phyloP scores from a whole-genome alignment of 2,113 vertebrate genomes.

The Eretmodus cyanostictus region DNA sequence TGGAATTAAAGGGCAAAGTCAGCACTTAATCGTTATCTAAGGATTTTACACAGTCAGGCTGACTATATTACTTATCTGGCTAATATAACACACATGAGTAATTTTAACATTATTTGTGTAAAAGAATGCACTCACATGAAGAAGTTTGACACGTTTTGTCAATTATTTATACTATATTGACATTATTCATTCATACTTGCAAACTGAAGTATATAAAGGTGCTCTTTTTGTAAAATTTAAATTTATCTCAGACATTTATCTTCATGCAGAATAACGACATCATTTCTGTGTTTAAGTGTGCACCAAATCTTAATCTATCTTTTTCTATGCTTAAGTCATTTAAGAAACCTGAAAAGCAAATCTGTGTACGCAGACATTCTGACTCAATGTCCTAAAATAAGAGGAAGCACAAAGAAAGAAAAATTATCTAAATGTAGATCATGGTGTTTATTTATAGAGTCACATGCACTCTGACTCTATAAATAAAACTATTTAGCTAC shows the following conservation, averaged over 20 bases:
- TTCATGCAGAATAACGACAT: background rate
- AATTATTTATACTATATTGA: background rate
- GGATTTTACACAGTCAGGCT: background rate
- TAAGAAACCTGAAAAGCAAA: background rate
- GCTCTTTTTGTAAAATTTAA: background rate
- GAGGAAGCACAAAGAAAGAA: background rate
- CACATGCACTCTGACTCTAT: background rate
- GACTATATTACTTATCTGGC: background rate
- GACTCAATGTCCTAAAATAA: background rate
- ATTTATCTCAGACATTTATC: background rate
- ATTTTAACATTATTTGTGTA: background rate
- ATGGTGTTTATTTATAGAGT: background rate
- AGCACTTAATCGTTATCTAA: background rate
- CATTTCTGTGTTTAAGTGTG: background rate
- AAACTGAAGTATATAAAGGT: background rate
- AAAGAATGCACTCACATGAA: background rate
- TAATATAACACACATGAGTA: background rate
- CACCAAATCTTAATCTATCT: background rate
- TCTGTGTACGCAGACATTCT: background rate
- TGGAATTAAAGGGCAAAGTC: background rate
- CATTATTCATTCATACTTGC: background rate
- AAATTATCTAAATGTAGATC: background rate
- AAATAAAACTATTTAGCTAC: conserved; percentile 12
- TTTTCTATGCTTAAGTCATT: background rate
- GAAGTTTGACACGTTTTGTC: background rate